Conservation (phyloP, 2,113 vertebrate species). For the Stegastes partitus region DNA sequence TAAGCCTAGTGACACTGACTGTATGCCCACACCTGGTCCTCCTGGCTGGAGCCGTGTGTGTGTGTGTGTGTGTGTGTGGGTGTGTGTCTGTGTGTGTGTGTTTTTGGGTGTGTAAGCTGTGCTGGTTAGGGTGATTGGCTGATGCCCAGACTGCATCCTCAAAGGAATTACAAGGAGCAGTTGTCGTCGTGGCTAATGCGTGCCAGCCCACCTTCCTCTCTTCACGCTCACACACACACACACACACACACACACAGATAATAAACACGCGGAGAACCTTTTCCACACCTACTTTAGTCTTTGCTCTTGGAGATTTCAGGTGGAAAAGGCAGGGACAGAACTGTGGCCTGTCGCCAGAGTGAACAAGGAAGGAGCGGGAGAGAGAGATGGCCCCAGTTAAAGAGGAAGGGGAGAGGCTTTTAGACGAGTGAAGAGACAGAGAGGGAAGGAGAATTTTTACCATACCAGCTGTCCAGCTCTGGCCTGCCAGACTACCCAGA, state of each 20-base stretch:
- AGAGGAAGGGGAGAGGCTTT: slow-evolving; percentile 60
- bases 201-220: slow-evolving; percentile 50
- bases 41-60: slow-evolving; percentile 29
- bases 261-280: slow-evolving; percentile 9
- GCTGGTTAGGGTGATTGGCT: slow-evolving; percentile 66
- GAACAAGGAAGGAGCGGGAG: slow-evolving; percentile 40
- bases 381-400: slow-evolving; percentile 60
- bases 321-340: slow-evolving; percentile 59
- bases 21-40: slow-evolving; percentile 50
- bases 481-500: slow-evolving; percentile 82
- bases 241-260: slow-evolving; percentile 8
- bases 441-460: slow-evolving; percentile 60
- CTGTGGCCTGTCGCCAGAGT: slow-evolving; percentile 49
- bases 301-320: slow-evolving; percentile 63
- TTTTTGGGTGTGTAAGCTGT: slow-evolving; percentile 27
- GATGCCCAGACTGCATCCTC: slow-evolving; percentile 51
- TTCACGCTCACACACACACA: slow-evolving; percentile 4
- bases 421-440: slow-evolving; percentile 57
- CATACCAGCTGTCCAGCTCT: slow-evolving; percentile 80
- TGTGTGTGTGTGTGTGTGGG: slow-evolving; percentile 26
- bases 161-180: slow-evolving; percentile 49
- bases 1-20: slow-evolving; percentile 27
- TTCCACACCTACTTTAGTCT: slow-evolving; percentile 21
- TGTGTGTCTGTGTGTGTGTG: slow-evolving; percentile 30
- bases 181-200: slow-evolving; percentile 41